These are phyloP conservation scores for Cochlearius cochlearius DNA, from an alignment of 2,113 vertebrate species.

Conservation along the genomic window DNA sequence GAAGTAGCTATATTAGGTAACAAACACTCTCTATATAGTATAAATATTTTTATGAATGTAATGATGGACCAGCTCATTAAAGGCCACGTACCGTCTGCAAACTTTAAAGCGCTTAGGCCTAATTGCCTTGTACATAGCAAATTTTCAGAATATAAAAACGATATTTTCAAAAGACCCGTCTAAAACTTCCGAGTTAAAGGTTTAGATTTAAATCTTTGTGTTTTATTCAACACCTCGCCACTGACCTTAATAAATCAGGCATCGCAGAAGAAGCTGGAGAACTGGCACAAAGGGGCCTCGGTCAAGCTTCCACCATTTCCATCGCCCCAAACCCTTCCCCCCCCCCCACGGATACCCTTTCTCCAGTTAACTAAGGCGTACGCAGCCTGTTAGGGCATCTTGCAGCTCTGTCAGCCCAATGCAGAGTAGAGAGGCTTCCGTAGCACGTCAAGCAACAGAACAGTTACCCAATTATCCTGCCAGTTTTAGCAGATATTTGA, in stretches of 20 bases:
- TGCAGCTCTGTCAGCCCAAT: neutral
- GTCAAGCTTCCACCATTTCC: neutral
- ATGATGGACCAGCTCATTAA: neutral
- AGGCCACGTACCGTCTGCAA: neutral
- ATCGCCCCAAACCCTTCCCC: neutral
- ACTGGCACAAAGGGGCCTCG: neutral
- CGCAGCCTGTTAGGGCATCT: neutral
- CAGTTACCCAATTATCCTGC: neutral
- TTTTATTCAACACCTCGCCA: neutral
- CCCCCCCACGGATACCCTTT: neutral
- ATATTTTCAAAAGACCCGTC: neutral
- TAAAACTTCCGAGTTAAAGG: neutral
- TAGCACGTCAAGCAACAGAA: neutral
- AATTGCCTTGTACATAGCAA: neutral
- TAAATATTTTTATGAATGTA: neutral
- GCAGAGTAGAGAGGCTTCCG: neutral
- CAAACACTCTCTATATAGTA: neutral
- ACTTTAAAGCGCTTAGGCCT: neutral
- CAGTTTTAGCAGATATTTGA: neutral
- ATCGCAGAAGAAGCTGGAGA: neutral
- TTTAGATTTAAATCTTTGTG: neutral
- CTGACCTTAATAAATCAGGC: neutral
- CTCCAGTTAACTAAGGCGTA: neutral
- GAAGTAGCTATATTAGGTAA: neutral
- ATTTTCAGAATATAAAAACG: neutral